These are phyloP conservation scores for Ameiurus melas DNA, from an alignment of 2,113 vertebrate species.

Conservation along the genomic window DNA sequence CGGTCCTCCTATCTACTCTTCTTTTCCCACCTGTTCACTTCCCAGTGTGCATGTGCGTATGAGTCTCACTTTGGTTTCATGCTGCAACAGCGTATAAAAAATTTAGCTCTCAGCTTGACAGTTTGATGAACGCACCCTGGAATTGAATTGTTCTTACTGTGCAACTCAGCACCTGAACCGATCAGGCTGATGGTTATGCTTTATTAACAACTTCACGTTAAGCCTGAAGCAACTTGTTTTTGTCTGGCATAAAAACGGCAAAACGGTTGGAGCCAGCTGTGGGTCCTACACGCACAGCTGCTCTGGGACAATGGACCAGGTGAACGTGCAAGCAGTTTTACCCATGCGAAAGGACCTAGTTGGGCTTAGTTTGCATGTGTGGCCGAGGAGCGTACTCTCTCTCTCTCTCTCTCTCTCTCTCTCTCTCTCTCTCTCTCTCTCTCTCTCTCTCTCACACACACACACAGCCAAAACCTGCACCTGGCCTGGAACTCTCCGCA, in stretches of 20 bases:
- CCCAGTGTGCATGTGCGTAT: neutral
- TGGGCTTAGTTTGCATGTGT: neutral
- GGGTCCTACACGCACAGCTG: conserved; percentile 46
- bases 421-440: conserved; percentile 25
- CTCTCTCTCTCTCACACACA: conserved; percentile 19
- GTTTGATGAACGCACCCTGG: conserved; percentile 2
- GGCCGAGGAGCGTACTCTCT: neutral
- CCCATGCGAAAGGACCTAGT: conserved; percentile 7
- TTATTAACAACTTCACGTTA: conserved; percentile 19
- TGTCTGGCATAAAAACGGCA: conserved; percentile 10
- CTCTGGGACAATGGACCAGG: conserved; percentile 53
- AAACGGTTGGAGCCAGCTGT: conserved; percentile 41
- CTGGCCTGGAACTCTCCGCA: conserved; percentile 54
- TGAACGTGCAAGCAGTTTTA: conserved; percentile 44
- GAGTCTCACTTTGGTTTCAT: neutral
- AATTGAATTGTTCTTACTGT: conserved; percentile 11
- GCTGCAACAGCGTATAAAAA: neutral
- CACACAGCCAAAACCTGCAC: conserved; percentile 46
- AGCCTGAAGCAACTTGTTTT: conserved; percentile 30
- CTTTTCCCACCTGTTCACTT: conserved; percentile 7
- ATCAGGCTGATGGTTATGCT: conserved; percentile 14
- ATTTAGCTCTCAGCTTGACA: neutral
- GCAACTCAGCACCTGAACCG: neutral
- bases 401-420: conserved; percentile 31
- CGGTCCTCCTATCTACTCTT: neutral